Evolutionary conservation across 1,140 invertebrate genomes (phyloP).

Genomic region (Uloborus diversus): DNA sequence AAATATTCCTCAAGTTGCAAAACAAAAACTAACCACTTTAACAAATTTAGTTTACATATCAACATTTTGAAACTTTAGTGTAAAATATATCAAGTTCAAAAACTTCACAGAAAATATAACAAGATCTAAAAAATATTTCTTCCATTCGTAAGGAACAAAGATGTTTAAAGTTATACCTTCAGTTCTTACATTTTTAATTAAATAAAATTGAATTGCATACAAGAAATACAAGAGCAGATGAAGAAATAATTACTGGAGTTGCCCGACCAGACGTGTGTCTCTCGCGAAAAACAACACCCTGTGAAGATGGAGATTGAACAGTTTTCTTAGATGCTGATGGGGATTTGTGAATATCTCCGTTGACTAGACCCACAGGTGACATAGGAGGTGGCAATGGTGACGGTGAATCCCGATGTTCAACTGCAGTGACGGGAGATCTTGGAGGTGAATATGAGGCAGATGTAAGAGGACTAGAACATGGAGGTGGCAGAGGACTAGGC

Average conservation of each 20-base stretch:
- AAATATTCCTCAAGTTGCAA: too few relatives aligned
- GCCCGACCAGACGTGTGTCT: constrained; percentile 14
- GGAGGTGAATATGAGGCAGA: constrained; percentile 53
- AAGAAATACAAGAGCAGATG: too few relatives aligned
- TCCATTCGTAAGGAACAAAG: too few relatives aligned
- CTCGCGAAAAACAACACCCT: constrained; percentile 12
- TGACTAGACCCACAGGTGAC: constrained; percentile 39
- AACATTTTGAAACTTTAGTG: too few relatives aligned
- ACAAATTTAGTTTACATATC: too few relatives aligned
- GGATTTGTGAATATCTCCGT: constrained; percentile 34
- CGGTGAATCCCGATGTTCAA: constrained; percentile 37
- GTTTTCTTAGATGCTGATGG: constrained; percentile 15
- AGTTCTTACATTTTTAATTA: too few relatives aligned
- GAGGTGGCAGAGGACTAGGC: constrained; percentile 52
- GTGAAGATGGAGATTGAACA: constrained; percentile 36
- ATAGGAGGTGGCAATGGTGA: constrained; percentile 56
- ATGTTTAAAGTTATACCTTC: too few relatives aligned
- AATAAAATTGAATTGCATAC: too few relatives aligned
- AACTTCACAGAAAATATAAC: too few relatives aligned
- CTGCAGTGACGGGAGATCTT: constrained; percentile 26
- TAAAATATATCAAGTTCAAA: too few relatives aligned
- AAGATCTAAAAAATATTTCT: too few relatives aligned
- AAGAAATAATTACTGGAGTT: constrained; percentile 21
- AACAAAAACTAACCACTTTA: too few relatives aligned
- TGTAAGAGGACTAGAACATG: constrained; percentile 58